Percentiles rank a stretch among this genome's conserved stretches.
Conservation (phyloP, 2,888 invertebrate genomes). For the Clostera curtula region DNA sequence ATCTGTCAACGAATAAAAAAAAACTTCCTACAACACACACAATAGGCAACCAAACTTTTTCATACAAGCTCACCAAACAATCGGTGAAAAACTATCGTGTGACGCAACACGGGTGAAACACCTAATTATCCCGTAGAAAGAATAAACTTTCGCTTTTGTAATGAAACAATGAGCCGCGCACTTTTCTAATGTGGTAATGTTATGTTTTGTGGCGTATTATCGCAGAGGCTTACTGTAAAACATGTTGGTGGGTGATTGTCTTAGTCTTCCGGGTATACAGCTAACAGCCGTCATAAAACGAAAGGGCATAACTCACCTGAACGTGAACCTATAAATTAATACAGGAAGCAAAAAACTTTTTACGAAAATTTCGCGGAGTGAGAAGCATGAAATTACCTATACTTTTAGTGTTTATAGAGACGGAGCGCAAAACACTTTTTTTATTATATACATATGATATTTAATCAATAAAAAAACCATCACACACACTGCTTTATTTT, state of each 20-base stretch:
- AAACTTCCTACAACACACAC: constrained; percentile 40
- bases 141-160: constrained; percentile 72
- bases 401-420: too few relatives aligned
- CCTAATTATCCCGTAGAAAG: constrained; percentile 66
- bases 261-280: constrained; percentile 18
- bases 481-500: too few relatives aligned
- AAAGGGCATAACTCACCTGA: too few relatives aligned
- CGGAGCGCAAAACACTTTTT: too few relatives aligned
- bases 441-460: too few relatives aligned
- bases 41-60: constrained; percentile 20
- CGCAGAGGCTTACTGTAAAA: constrained; percentile 26
- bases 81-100: constrained; percentile 55
- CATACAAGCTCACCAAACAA: constrained; percentile 53
- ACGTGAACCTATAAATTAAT: too few relatives aligned
- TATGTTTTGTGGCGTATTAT: constrained; percentile 49
- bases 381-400: too few relatives aligned
- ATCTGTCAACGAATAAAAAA: constrained; percentile 13
- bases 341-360: too few relatives aligned
- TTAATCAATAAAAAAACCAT: too few relatives aligned
- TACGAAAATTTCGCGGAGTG: too few relatives aligned
- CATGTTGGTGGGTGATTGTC: constrained; percentile 12
- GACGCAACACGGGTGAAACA: constrained; percentile 69
- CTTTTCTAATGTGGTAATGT: constrained; percentile 55
- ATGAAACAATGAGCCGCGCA: constrained; percentile 57
- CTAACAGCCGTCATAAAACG: too few relatives aligned